Conservation (phyloP, 2,888 invertebrate species). For the Mylabris sibirica region DNA sequence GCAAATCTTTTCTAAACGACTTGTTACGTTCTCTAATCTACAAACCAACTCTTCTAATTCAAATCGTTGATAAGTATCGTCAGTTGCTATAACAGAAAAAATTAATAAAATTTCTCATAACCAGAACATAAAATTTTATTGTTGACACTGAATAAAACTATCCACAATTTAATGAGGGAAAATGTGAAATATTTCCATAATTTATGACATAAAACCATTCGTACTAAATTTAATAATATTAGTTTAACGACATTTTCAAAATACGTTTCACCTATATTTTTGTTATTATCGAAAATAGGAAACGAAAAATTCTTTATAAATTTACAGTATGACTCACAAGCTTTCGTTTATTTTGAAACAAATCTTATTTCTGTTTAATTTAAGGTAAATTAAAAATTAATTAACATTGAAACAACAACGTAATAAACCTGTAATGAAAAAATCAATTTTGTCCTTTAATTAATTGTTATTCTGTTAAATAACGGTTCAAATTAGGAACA, state of each 20-base stretch:
- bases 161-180: background rate
- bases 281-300: too few species aligned
- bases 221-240: too few species aligned
- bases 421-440: too few species aligned
- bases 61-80: slow-evolving; percentile 57
- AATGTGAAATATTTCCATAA: background rate
- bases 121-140: background rate
- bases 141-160: background rate
- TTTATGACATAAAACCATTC: too few species aligned
- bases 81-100: slow-evolving; percentile 14
- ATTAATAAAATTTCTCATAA: background rate
- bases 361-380: too few species aligned
- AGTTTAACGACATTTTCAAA: too few species aligned
- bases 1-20: slow-evolving; percentile 69
- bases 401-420: too few species aligned
- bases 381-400: too few species aligned
- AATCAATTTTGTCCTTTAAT: background rate
- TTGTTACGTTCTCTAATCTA: slow-evolving; percentile 78
- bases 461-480: background rate
- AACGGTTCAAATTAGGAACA: background rate
- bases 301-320: too few species aligned
- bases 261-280: too few species aligned
- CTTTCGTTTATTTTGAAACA: too few species aligned
- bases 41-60: slow-evolving; percentile 75
- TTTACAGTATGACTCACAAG: too few species aligned